Evolutionary conservation across 2,113 vertebrate species (phyloP).

Genomic region (Tonatia bakeri): DNA sequence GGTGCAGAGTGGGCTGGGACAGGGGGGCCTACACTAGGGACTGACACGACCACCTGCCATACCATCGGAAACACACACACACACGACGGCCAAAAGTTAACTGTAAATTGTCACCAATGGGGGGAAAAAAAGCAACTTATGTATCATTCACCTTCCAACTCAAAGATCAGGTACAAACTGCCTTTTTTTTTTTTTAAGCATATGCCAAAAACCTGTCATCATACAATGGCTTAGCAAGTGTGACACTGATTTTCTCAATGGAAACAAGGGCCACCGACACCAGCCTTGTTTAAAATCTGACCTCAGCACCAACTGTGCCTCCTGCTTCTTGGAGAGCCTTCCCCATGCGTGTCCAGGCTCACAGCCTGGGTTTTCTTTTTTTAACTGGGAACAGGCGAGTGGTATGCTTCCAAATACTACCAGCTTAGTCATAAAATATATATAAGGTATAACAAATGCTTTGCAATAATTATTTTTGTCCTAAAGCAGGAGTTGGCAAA

Average conservation of each 20-base stretch:
- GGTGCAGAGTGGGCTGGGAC: not conserved
- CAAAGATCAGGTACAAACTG: conserved; percentile 40
- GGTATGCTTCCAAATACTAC: not conserved
- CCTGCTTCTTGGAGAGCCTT: not conserved
- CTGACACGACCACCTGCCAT: not conserved
- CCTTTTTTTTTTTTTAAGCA: conserved; percentile 21
- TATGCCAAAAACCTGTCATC: conserved; percentile 27
- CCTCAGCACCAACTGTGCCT: not conserved
- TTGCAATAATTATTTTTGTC: not conserved
- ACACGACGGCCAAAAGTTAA: not conserved
- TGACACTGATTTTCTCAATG: not conserved
- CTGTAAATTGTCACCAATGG: not conserved
- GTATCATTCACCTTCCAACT: conserved; percentile 1
- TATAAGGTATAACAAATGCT: not conserved
- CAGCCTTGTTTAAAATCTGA: not conserved
- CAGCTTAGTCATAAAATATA: not conserved
- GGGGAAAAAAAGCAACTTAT: not conserved
- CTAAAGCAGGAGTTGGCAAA: not conserved
- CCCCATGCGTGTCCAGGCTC: not conserved
- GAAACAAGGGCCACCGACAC: not conserved
- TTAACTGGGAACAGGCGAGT: not conserved
- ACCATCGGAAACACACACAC: not conserved
- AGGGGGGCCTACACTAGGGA: not conserved
- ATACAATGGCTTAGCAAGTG: not conserved
- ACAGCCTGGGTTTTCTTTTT: not conserved